Percentiles rank a stretch among this genome's conserved stretches.
Conservation (phyloP, 2,113 vertebrate species). For the Amazona guildingii region DNA sequence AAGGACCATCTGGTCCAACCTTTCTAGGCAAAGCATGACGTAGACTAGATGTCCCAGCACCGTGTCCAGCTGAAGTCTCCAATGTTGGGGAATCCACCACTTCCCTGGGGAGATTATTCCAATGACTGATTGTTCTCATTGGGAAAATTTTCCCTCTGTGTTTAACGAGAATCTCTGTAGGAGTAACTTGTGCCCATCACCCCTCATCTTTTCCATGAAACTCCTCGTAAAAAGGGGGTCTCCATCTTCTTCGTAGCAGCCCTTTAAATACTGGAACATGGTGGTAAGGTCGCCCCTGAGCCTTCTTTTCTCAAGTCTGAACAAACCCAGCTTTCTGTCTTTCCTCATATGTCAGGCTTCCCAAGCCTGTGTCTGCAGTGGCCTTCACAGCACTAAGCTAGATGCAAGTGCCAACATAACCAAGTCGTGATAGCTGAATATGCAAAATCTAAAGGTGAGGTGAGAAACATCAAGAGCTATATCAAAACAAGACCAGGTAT, state of each 20-base stretch:
- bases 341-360: not conserved
- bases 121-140: not conserved
- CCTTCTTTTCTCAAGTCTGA: not conserved
- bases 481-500: not conserved
- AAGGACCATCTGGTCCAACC: not conserved
- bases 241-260: not conserved
- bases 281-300: not conserved
- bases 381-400: not conserved
- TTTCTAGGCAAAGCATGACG: not conserved
- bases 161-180: not conserved
- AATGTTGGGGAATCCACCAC: not conserved
- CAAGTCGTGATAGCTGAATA: not conserved
- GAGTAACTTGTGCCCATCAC: not conserved
- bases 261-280: not conserved
- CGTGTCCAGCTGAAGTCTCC: not conserved
- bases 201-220: not conserved
- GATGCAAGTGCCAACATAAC: rapidly evolving
- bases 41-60: not conserved
- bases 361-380: not conserved
- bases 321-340: not conserved
- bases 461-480: not conserved
- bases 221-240: not conserved
- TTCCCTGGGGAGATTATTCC: not conserved
- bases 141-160: not conserved
- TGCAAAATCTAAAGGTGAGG: not conserved